Percentiles rank a stretch among this genome's conserved stretches.
Conservation (phyloP, 2,888 invertebrate genomes). For the Synergus japonicus region DNA sequence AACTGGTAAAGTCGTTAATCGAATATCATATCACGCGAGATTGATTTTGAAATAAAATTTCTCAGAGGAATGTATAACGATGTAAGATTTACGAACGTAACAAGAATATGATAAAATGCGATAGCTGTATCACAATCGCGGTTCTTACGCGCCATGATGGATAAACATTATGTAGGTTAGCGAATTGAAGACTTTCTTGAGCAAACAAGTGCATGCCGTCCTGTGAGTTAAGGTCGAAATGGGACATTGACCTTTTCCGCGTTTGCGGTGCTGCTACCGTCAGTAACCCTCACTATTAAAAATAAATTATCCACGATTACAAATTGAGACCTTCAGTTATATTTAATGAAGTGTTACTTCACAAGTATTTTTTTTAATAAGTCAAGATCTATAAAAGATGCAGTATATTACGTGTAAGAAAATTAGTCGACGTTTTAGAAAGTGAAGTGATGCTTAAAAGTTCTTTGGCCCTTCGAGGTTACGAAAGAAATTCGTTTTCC, state of each 20-base stretch:
- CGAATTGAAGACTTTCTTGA: slow-evolving; percentile 60
- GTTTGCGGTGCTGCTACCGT: slow-evolving; percentile 16
- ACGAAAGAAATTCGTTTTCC: slow-evolving; percentile 49
- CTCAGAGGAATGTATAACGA: not conserved
- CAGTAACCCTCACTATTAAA: not conserved
- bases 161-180: slow-evolving; percentile 60
- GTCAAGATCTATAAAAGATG: not conserved
- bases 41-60: slow-evolving; percentile 13
- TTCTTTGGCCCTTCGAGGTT: slow-evolving; percentile 35
- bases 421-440: slow-evolving; percentile 15
- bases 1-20: not conserved
- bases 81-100: slow-evolving; percentile 29
- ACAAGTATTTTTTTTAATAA: no score
- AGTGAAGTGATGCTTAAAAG: slow-evolving; percentile 33
- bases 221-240: slow-evolving; percentile 65
- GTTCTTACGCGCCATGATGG: slow-evolving; percentile 40
- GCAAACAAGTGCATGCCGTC: slow-evolving; percentile 58
- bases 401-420: not conserved
- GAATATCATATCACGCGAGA: not conserved
- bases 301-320: not conserved
- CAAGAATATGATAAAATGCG: slow-evolving; percentile 37
- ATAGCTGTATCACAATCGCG: slow-evolving; percentile 36
- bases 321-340: no score
- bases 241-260: slow-evolving; percentile 63
- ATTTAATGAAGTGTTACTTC: no score